These are phyloP conservation scores for Conomelus anceps DNA, from an alignment of 2,888 invertebrate genomes.

Conservation along the genomic window DNA sequence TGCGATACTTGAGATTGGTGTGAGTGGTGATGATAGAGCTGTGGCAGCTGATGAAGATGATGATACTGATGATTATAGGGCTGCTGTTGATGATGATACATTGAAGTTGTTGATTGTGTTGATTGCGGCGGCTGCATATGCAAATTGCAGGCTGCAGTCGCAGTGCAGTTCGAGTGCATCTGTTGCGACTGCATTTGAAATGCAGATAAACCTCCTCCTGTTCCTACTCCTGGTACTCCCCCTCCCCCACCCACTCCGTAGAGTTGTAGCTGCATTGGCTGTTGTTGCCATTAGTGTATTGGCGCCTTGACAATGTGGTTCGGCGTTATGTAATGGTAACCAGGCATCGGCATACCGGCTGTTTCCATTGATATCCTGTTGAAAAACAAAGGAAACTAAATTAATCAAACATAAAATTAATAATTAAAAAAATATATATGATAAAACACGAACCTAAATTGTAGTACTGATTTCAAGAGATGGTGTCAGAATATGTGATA, in stretches of 20 bases:
- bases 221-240: background rate
- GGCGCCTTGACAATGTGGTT: conserved; percentile 90
- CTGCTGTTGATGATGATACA: background rate
- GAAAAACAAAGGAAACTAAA: conserved; percentile 41
- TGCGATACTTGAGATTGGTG: background rate
- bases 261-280: background rate
- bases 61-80: background rate
- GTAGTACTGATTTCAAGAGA: too few species aligned
- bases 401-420: background rate
- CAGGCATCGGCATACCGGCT: conserved; percentile 81
- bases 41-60: background rate
- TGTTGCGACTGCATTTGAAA: background rate
- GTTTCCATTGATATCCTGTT: conserved; percentile 94
- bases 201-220: background rate
- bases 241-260: background rate
- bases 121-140: too few species aligned
- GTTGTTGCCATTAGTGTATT: conserved; percentile 59
- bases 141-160: background rate
- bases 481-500: too few species aligned
- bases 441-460: background rate
- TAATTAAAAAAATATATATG: background rate
- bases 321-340: conserved; percentile 86
- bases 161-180: too few species aligned
- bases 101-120: background rate
- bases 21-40: background rate